Evolutionary conservation across 2,113 vertebrate genomes (phyloP).

Genomic region (Dicrurus megarhynchus): DNA sequence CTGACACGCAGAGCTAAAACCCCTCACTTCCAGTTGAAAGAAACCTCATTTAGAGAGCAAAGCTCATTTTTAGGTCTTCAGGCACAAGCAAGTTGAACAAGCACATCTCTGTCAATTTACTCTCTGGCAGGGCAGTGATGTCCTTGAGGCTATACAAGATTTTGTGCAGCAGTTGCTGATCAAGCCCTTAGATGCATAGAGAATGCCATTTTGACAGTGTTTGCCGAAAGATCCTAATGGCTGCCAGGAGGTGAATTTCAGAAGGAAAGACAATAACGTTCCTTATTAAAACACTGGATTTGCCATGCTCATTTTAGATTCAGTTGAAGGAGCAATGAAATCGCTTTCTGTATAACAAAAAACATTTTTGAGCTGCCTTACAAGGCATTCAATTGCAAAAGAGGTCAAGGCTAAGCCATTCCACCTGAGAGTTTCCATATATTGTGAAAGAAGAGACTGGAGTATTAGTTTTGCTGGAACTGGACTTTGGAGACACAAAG

Average conservation of each 20-base stretch:
- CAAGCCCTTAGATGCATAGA: background rate
- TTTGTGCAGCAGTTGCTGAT: background rate
- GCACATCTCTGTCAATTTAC: background rate
- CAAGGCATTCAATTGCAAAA: background rate
- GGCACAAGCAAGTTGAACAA: background rate
- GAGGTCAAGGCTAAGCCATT: background rate
- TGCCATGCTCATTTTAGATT: background rate
- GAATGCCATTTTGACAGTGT: background rate
- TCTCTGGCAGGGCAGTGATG: background rate
- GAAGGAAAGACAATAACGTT: background rate
- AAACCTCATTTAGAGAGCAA: background rate
- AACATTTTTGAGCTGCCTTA: background rate
- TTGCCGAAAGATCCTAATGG: background rate
- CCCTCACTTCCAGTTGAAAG: background rate
- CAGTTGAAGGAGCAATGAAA: background rate
- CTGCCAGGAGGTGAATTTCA: background rate
- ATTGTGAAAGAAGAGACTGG: background rate
- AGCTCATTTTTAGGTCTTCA: background rate
- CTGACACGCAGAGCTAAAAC: background rate
- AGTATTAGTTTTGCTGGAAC: background rate
- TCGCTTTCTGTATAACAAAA: background rate
- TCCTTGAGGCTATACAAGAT: background rate
- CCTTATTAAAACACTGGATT: slow-evolving; percentile 4
- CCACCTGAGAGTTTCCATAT: background rate
- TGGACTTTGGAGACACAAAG: background rate